Evolutionary conservation across 2,797 vertebrate species (phyloP), one percentile per base, ranked within the genome.

Genomic region (Cyprinella venusta): DNA sequence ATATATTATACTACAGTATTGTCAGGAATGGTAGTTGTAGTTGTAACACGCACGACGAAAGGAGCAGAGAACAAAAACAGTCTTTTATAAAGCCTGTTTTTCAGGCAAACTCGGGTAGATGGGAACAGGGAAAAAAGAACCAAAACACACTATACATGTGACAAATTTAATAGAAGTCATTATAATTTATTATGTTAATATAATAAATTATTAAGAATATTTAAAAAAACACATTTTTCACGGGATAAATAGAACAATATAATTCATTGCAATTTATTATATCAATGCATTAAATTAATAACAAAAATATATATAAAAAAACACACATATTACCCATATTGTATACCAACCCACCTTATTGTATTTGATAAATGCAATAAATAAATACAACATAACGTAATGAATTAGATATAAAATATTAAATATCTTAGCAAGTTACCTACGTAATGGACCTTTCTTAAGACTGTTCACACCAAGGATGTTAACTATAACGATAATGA

Each of bases 1-100:
- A 63, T 30, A 30, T 63, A 63, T 63, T 63, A 63, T 63, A 63
- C 61, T 63, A 63, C 61, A 63, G 30, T 63, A 63, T 63, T 30
- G 13, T 63, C 61, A 63, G 61, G 61, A 63, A 30, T 63, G 61
- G 61, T 30, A 30, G 61, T 63, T 63, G 61, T 63, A 30, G 61
- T 33, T 33, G 30, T 63, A 16, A 63, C 61, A 63, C 61, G 15
- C 26, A 63, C 26, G 26, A 63, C 61, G 26, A 63, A 63, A 63
- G 26, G 61, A 63, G 26, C 30, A 63, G 15, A 63, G 61, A 63
- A 63, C 26, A 63, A 63, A 63, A 63, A 63, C 61, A 63, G 26
- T 63, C 13, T 30, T 26, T 30, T 26, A 61, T 61, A 61, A 61
- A 61, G 59, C 59, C 59, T 61, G 59, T 15, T 61, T 26, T 61